Conservation (phyloP, 2,113 vertebrate species). For the Progne subis region DNA sequence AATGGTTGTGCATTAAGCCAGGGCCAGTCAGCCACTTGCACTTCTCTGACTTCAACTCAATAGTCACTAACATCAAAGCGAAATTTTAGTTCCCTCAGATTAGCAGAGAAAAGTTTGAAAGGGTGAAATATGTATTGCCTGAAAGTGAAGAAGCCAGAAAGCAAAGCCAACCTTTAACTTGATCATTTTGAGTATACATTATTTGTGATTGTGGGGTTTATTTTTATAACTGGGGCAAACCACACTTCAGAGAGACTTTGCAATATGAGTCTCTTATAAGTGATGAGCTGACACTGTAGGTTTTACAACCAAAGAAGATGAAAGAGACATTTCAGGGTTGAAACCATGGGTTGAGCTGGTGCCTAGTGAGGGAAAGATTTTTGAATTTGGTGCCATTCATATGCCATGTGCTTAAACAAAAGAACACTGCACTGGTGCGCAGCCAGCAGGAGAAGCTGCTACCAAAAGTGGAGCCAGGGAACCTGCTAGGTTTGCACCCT, state of each 20-base stretch:
- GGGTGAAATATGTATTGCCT: background rate
- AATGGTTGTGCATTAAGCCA: background rate
- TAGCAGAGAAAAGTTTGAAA: background rate
- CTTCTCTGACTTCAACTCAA: background rate
- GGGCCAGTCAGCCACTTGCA: background rate
- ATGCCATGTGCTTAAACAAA: background rate
- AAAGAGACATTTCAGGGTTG: background rate
- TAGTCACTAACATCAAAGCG: background rate
- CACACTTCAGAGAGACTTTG: background rate
- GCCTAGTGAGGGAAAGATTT: background rate
- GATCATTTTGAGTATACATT: background rate
- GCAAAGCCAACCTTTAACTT: background rate
- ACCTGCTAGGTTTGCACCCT: rapidly evolving
- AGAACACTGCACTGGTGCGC: background rate
- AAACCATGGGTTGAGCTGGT: background rate
- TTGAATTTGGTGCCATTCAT: background rate
- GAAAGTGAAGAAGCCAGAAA: background rate
- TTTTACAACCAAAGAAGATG: background rate
- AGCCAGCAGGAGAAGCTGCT: background rate
- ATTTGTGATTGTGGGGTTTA: background rate
- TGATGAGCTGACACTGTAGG: background rate
- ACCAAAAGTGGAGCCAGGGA: background rate
- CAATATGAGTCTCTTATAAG: background rate
- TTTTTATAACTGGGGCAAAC: background rate
- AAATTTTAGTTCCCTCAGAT: background rate